Evolutionary conservation across 2,113 vertebrate species (phyloP), one percentile per base, ranked within the genome.

Genomic region (Furnarius figulus): DNA sequence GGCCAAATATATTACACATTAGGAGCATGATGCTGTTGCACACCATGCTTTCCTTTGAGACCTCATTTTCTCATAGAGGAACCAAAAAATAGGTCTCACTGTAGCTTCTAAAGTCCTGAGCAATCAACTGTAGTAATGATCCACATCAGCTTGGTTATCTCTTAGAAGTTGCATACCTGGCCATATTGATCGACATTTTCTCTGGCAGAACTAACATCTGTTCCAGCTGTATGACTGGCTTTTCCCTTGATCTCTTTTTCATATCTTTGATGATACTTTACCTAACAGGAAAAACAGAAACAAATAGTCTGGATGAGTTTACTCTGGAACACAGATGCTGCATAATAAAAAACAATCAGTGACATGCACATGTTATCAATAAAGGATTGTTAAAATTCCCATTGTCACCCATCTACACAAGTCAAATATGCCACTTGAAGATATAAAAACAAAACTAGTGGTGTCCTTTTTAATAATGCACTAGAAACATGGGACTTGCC

Each of bases 171-270:
- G 52, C 97, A 46, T 92, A 99, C 99, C 98, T 99, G 98, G 82
- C 96, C 98, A 94, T 98, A 98, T 24, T 98, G 98, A 76, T 98
- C 98, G 71, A 96, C 78, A 22, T 98, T 98, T 94, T 98, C 98
- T 94, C 89, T 98, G 93, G 97, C 97, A 24, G 97, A 95, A 78
- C 90, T 73, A 42, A 95, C 90, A 81, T 98, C 98, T 66, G 97
- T 35, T 31, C 95, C 98, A 31, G 96, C 97, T 73, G 98, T 98
- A n/a, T 98, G 94, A 76, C 98, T 98, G 68, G 97, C 98, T 97
- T 98, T 99, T 9, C 99, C 99, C 85, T 98, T 99, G 15, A 99
- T 98, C 95, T 99, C 98, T 79, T 98, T 98, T 77, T 99, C 98
- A 13, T 99, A 99, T 73, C 90, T 96, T 97, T 99, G 98, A 80